Percentiles rank a stretch among this genome's conserved stretches.
phyloP scores from a whole-genome alignment of 1,140 invertebrate genomes.

The Drosophila persimilis region DNA sequence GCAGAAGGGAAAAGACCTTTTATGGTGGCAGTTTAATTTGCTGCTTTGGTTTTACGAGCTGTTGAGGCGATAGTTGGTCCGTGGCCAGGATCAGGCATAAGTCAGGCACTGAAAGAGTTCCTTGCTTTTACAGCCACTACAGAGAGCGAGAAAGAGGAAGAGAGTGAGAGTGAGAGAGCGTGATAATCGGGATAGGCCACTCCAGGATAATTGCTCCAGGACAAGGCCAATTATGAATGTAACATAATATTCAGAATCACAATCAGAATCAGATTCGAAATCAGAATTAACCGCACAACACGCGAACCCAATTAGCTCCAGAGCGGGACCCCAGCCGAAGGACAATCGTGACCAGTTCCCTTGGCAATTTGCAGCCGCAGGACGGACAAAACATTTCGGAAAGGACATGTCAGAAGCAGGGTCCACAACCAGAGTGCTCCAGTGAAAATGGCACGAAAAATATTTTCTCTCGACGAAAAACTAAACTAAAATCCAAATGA shows the following conservation, averaged over 20 bases:
- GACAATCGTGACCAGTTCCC: slow-evolving; percentile 30
- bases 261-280: slow-evolving; percentile 31
- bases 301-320: slow-evolving; percentile 56
- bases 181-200: no score
- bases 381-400: slow-evolving; percentile 67
- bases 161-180: no score
- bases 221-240: slow-evolving; percentile 21
- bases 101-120: slow-evolving; percentile 4
- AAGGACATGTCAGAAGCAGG: slow-evolving; percentile 56
- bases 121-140: slow-evolving; percentile 13
- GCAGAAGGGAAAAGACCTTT: slow-evolving; percentile 20
- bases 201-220: no score
- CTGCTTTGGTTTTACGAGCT: slow-evolving; percentile 78
- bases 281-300: slow-evolving; percentile 59
- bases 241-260: slow-evolving; percentile 52
- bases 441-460: slow-evolving; percentile 59
- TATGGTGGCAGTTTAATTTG: slow-evolving; percentile 72
- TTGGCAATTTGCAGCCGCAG: slow-evolving; percentile 61
- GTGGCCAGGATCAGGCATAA: slow-evolving; percentile 38
- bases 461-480: slow-evolving; percentile 61
- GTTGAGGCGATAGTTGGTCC: slow-evolving; percentile 68
- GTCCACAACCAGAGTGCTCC: slow-evolving; percentile 23
- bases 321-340: background rate
- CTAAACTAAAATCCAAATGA: slow-evolving; percentile 80
- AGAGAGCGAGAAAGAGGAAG: background rate